Evolutionary conservation across 2,888 invertebrate species (phyloP).

Genomic region (Scelioninae gen. 2): DNA sequence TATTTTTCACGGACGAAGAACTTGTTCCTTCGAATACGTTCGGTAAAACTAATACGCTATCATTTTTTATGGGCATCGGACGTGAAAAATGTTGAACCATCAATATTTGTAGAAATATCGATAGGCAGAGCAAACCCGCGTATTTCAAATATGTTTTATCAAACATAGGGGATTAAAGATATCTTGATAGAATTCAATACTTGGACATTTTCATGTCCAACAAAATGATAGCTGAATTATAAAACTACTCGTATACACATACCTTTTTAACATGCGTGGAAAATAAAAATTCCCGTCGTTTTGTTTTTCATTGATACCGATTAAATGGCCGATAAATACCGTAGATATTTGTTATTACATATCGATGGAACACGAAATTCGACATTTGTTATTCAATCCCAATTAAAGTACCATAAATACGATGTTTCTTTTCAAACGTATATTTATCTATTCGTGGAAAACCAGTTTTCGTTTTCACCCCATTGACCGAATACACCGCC

Average conservation of each 20-base stretch:
- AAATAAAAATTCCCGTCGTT: no score
- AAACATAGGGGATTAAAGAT: constrained; percentile 24
- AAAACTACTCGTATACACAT: no score
- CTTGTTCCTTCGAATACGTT: constrained; percentile 1
- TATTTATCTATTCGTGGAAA: constrained; percentile 31
- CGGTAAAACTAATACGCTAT: constrained; percentile 16
- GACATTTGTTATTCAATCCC: no score
- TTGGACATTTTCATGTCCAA: not conserved
- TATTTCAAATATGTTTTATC: constrained; percentile 23
- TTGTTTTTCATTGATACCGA: no score
- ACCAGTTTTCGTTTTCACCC: no score
- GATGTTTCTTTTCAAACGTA: constrained; percentile 19
- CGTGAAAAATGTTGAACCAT: constrained; percentile 22
- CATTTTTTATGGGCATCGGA: constrained; percentile 22
- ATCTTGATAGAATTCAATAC: constrained; percentile 17
- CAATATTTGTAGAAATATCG: constrained; percentile 10
- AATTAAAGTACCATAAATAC: constrained; percentile 8
- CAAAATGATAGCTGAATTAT: not conserved
- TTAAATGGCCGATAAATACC: no score
- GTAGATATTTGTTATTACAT: no score
- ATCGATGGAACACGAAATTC: no score
- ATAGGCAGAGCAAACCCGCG: not conserved
- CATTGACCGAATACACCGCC: no score
- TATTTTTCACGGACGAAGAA: constrained; percentile 3
- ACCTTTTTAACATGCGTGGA: no score